Evolutionary conservation across 2,113 vertebrate genomes (phyloP), one percentile per base, ranked within the genome.

Genomic region (Xiphias gladius): DNA sequence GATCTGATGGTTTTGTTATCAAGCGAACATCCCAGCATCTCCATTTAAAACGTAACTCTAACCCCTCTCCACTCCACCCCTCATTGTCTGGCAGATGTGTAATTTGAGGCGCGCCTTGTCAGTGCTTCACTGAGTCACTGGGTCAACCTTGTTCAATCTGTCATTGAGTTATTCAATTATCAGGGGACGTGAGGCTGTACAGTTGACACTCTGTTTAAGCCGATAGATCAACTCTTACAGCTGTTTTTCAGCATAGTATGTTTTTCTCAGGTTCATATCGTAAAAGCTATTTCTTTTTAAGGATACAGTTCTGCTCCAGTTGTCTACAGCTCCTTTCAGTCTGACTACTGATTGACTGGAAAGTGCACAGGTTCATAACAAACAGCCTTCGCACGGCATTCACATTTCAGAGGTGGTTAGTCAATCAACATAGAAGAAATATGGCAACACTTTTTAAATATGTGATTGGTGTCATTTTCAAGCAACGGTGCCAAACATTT

Each of bases 81-180:
- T 91, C 81, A 91, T 93, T 94, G 86, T 93, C 80, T 39, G 66
- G 85, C 74, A 76, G 81, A 89, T 83, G 78, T 90, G 91, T 93
- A 92, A 94, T 85, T 79, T 91, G 88, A 89, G 82, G 81, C 85
- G 64, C 2, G 32, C 26, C 22, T 39, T 62, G 66, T 84, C 48
- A 9, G 26, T 41, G 76, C 65, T n/a, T 67, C 72, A 57, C n/a
- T 68, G 82, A 87, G 88, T 91, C 89, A 84, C 77, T 76, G 88
- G 86, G 83, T 93, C 86, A 85, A 76, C 77, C 71, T 85, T 86
- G 84, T 89, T 88, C 80, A 86, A 74, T 85, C 87, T 89, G 83
- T 84, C 85, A 68, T 79, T 85, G 83, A 85, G 75, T 84, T 70
- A 24, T 54, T 87, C 35, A 65, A 59, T 90, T 76, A 69, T 85